Base-by-base conservation (phyloP, 2,888 invertebrate genomes). In the Calephelis perditalis region DNA sequence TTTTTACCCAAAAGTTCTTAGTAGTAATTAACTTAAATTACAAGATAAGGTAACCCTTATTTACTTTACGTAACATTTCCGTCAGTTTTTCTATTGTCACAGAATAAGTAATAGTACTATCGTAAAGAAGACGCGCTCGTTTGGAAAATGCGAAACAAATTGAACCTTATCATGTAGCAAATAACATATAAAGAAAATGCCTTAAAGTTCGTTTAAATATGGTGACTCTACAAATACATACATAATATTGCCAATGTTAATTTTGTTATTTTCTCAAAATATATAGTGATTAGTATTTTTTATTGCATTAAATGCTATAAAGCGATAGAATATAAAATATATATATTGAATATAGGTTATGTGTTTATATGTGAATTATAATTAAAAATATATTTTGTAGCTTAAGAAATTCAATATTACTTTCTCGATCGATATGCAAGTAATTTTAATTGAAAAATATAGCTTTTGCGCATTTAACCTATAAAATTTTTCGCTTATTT, bases 281-380 rank as follows among this genome's bases (percentile, higher is more conserved):
- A 49, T 49, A 26, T 12, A 9, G 9, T 15, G 15, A 49, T 26
- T 49, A 26, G 26, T 9, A 49, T 49, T 49, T 26, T 26, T 49
- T 49, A 49, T 10, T 49, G 49, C 49, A 49, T 49, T 49, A 49
- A 49, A 49, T 49, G 49, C 49, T 26, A 26, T 49, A 9, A 49
- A 9, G 49, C 9, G 49, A 3, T 15, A 49, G 26, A 26, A 4
- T 49, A 49, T 26, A 26, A 49, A 40, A 26, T 49, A 10, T 49
- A 10, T 49, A 49, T 49, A 49, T 10, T 49, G 26, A 49, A 26
- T 49, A 10, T 49, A 49, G 15, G 26, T 49, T 9, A 26, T 49
- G 26, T 52, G 26, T 52, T 52, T 52, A 52, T 52, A 52, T 52
- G 52, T 52, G 52, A 52, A 52, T 52, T 4, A 40, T 40, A 40